A percentile compares a stretch with the other conserved stretches of the same genome.
Evolutionary conservation across 1,140 invertebrate species (phyloP).

Genomic region (Drosophila teissieri): DNA sequence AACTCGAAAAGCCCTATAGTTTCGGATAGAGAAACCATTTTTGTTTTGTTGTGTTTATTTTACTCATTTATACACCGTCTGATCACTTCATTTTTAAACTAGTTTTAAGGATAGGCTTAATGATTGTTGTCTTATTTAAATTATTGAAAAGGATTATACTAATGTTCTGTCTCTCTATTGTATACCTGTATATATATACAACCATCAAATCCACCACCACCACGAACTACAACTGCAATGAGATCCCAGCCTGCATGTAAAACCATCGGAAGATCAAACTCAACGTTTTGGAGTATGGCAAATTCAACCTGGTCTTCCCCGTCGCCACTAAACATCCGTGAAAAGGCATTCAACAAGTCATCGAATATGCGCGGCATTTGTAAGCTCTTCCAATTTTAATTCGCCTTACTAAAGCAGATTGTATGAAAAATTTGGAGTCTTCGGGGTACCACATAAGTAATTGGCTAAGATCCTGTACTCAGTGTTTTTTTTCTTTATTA

Average conservation of each 20-base stretch:
- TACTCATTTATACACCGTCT: slow-evolving; percentile 17
- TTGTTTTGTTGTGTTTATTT: slow-evolving; percentile 39
- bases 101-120: slow-evolving; percentile 70
- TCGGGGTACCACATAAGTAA: slow-evolving; percentile 35
- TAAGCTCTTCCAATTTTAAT: slow-evolving; percentile 79
- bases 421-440: slow-evolving; percentile 23
- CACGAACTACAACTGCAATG: slow-evolving; percentile 31
- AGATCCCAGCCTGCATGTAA: slow-evolving; percentile 16
- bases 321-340: slow-evolving; percentile 2
- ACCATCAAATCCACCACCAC: slow-evolving; percentile 32
- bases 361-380: slow-evolving; percentile 42
- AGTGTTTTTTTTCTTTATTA: slow-evolving; percentile 16
- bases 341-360: slow-evolving; percentile 10
- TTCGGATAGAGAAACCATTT: slow-evolving; percentile 20
- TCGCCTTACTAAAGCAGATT: slow-evolving; percentile 32
- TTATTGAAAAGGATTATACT: slow-evolving; percentile 71
- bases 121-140: slow-evolving; percentile 77
- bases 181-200: slow-evolving; percentile 81
- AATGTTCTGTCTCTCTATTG: slow-evolving; percentile 82
- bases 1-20: slow-evolving; percentile 8
- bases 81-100: slow-evolving; percentile 51
- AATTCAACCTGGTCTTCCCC: slow-evolving; percentile 5
- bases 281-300: slow-evolving; percentile 6
- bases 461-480: slow-evolving; percentile 43
- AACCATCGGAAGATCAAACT: slow-evolving; percentile 3